Conservation (phyloP, 2,113 vertebrate species). For the Hippocampus abdominalis region DNA sequence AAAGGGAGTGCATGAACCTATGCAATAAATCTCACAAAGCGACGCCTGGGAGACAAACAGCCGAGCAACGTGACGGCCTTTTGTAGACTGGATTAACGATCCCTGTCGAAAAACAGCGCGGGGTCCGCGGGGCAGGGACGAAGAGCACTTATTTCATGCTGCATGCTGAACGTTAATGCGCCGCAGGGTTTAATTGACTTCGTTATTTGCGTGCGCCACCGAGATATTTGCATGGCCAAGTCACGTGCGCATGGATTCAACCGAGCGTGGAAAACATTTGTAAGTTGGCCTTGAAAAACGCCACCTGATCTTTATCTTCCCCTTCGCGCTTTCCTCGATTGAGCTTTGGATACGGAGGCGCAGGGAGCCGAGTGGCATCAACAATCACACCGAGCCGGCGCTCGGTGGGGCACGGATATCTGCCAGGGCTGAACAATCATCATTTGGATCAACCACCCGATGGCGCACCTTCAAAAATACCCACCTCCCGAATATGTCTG, state of each 20-base stretch:
- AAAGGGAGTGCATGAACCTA: conserved; percentile 32
- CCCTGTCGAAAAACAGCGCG: conserved; percentile 24
- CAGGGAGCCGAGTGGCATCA: conserved; percentile 28
- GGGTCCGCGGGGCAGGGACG: conserved; percentile 28
- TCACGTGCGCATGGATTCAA: conserved; percentile 22
- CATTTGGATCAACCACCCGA: background rate
- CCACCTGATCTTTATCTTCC: conserved; percentile 8
- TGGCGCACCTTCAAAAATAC: background rate
- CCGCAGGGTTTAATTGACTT: background rate
- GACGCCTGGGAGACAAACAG: background rate
- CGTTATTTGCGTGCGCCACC: conserved; percentile 10
- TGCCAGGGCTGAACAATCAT: conserved; percentile 1
- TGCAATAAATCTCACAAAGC: conserved; percentile 27
- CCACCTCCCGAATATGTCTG: background rate
- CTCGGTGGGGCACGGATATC: background rate
- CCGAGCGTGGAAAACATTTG: conserved; percentile 7
- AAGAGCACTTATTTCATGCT: conserved; percentile 49
- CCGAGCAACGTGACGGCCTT: conserved; percentile 33
- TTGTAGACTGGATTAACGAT: conserved; percentile 52
- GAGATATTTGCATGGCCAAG: conserved; percentile 31
- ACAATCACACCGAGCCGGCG: background rate
- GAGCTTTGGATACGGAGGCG: conserved; percentile 38
- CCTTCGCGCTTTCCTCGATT: conserved; percentile 44
- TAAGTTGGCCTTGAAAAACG: conserved; percentile 17
- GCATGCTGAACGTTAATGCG: background rate